Evolutionary conservation across 2,797 vertebrate genomes (phyloP), one percentile per base, ranked within the genome.

Genomic region (Nyctalus aviator): DNA sequence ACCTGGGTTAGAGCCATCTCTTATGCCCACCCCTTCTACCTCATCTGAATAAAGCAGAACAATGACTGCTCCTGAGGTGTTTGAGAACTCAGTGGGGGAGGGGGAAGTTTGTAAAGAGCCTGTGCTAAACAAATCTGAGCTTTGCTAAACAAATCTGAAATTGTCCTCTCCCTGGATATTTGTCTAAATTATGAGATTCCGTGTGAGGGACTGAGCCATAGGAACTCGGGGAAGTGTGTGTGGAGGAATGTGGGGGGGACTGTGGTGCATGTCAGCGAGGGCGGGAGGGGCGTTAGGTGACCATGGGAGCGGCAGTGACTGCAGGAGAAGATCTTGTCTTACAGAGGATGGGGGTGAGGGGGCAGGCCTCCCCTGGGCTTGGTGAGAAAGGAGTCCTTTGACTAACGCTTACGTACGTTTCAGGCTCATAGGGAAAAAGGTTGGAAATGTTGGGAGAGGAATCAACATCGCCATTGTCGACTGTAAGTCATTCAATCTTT

Each of bases 401-500:
- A 53, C 73, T 94, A 30, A 97, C 7, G 4, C 62, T 85, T 93
- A 11, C 95, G 97, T 97, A 1, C 0, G 41, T 98, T 98, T 88
- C 96, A 98, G 98, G 79, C 95, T 98, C 27, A n/a, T 98, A 35
- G 97, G 95, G 25, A 90, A 96, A 92, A 37, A 55, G 92, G 96
- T 90, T 23, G 81, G 82, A 48, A 96, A 97, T 32, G 95, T n/a
- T 69, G 95, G 72, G 84, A 97, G 98, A 97, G 98, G 98, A 32
- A 98, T 98, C 93, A 98, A 98, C 59, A 96, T 99, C 81, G 98
- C 98, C 68, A 11, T 97, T 75, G 97, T 99, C 85, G 91, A 98
- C 69, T 98, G 98, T 98, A 96, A 98, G 98, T 98, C 92, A 32
- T 11, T 7, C 14, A 12, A 1, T 0, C 2, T 66, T 53, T 46